Base-by-base conservation (phyloP, 2,113 vertebrate species). In the Microtus richardsoni region DNA sequence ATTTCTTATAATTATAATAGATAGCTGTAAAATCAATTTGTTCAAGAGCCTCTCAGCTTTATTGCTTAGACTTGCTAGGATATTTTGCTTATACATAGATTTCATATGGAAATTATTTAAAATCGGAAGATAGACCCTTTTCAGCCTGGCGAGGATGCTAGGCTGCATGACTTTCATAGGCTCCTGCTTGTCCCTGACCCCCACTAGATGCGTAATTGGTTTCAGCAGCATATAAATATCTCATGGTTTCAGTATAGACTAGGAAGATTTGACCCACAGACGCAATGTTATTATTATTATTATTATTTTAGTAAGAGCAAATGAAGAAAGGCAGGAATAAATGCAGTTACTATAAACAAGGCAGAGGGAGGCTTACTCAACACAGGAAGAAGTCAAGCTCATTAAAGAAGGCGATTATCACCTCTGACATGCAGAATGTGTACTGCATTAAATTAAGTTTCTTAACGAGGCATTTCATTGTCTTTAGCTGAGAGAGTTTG, bases 401-500 rank as follows among this genome's bases (percentile, higher is more conserved):
- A 94, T 97, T 97, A 96, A 95, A 62, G 94, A 88, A 95, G 84
- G 96, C 94, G 96, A 93, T 96, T 90, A 98, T 96, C 96, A 96
- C 94, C 93, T 97, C 91, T 97, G 96, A 97, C 96, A 79, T 86
- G 77, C 58, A 80, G 84, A 96, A 73, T 60, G n/a, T 73, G 78
- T 30, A 60, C 94, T 95, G 96, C 96, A 97, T 97, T 97, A 96
- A 97, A 98, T 97, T 97, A 97, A 97, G 91, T 44, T 88, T 97
- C 96, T 97, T 96, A 98, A 97, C 88, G 91, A 97, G 94, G 97
- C 96, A 86, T 98, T 97, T 98, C 96, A 97, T 97, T 94, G 84
- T 90, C 75, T 82, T 93, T 96, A 97, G 73, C 85, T 14, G 71
- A 82, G 94, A 75, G 66, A 62, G 70, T 91, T 88, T 85, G 91